Evolutionary conservation across 2,888 invertebrate species (phyloP).

Genomic region (Conistra vaccinii): DNA sequence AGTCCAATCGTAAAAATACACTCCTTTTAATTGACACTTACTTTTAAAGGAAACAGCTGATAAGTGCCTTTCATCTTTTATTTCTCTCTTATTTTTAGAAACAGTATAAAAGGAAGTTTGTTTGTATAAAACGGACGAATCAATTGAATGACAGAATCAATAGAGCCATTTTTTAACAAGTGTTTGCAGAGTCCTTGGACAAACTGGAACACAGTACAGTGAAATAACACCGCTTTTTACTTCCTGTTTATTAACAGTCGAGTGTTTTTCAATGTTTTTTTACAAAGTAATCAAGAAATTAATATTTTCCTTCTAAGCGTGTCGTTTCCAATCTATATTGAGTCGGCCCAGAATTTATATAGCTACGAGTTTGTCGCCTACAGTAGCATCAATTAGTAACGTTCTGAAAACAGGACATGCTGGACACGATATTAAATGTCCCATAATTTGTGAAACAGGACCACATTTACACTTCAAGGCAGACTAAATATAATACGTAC

Average conservation of each 20-base stretch:
- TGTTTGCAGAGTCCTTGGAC: constrained; percentile 28
- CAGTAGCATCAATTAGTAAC: no score
- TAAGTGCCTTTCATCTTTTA: constrained; percentile 10
- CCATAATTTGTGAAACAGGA: no score
- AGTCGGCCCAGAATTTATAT: no score
- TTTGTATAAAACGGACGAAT: constrained; percentile 10
- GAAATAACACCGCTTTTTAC: background rate
- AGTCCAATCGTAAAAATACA: background rate
- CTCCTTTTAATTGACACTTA: constrained; percentile 33
- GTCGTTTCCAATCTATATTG: no score
- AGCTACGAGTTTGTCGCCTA: no score
- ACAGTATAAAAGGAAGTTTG: constrained; percentile 3
- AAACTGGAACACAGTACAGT: background rate
- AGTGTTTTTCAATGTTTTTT: background rate
- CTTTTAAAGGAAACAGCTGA: constrained; percentile 1
- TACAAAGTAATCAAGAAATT: background rate
- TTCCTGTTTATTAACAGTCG: background rate
- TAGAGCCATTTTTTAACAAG: constrained; percentile 30
- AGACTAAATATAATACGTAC: no score
- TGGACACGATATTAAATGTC: no score
- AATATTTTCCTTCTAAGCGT: no score
- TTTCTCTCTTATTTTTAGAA: background rate
- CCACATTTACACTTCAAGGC: no score
- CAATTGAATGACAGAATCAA: constrained; percentile 25
- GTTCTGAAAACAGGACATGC: no score